Percentiles rank a stretch among this genome's conserved stretches.
These are phyloP conservation scores for Drosophila ogumai DNA, from an alignment of 1,140 invertebrate genomes.

Conservation along the genomic window DNA sequence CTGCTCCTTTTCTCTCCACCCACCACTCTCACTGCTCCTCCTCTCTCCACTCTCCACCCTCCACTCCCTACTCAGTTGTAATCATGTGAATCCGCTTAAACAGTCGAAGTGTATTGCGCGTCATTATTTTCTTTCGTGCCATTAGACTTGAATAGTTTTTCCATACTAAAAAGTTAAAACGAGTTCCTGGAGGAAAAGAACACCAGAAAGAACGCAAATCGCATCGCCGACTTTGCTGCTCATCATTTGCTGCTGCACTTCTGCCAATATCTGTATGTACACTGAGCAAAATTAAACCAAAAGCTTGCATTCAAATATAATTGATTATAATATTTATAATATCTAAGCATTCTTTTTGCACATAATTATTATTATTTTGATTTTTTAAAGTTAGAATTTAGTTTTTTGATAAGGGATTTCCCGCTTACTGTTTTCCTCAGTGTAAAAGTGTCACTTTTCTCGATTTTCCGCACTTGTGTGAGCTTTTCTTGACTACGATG, in stretches of 20 bases:
- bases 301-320: neutral
- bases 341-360: too few relatives aligned
- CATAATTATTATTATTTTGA: too few relatives aligned
- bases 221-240: conserved; percentile 55
- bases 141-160: conserved; percentile 84
- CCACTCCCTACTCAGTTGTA: conserved; percentile 48
- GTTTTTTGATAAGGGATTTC: too few relatives aligned
- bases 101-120: conserved; percentile 80
- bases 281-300: neutral
- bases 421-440: neutral
- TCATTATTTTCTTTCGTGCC: conserved; percentile 85
- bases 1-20: neutral
- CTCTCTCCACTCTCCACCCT: neutral
- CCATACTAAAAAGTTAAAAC: conserved; percentile 60
- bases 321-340: too few relatives aligned
- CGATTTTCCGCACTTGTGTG: conserved; percentile 24
- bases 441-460: conserved; percentile 7
- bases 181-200: conserved; percentile 14
- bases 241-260: conserved; percentile 52
- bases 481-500: conserved; percentile 10
- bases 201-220: conserved; percentile 61
- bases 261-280: conserved; percentile 21
- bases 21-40: neutral
- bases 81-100: conserved; percentile 82
- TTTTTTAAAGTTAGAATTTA: too few relatives aligned